These are phyloP conservation scores for Diacarnus erythraeanus DNA, from an alignment of 37 sponge, comb jelly and placozoan species.

Conservation along the genomic window DNA sequence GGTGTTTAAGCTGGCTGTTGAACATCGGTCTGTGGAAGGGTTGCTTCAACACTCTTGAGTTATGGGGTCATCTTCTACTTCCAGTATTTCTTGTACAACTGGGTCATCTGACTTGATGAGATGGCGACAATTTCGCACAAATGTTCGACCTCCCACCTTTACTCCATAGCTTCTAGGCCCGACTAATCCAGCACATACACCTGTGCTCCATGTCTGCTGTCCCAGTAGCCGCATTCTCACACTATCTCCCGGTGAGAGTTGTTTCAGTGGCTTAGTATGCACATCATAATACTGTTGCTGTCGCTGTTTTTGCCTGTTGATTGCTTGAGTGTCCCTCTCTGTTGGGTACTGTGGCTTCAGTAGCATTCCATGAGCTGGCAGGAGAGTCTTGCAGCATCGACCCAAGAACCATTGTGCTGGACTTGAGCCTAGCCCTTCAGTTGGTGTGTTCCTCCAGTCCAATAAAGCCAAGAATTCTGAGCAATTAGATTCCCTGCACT, in stretches of 20 bases:
- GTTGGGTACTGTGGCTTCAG: slow-evolving; percentile 13
- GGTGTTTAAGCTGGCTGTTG: no score
- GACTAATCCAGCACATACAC: slow-evolving; percentile 21
- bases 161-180: slow-evolving; percentile 41
- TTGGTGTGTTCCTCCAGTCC: slow-evolving; percentile 45
- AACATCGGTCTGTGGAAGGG: no score
- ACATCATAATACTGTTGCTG: slow-evolving; percentile 38
- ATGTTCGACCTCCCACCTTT: slow-evolving; percentile 26
- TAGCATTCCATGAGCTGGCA: slow-evolving; percentile 13
- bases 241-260: slow-evolving; percentile 31
- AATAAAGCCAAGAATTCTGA: slow-evolving; percentile 48
- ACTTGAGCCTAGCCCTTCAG: slow-evolving; percentile 24
- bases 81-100: not conserved
- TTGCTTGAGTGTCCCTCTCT: slow-evolving; percentile 5
- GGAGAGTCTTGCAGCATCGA: slow-evolving; percentile 15
- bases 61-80: slow-evolving; percentile 2
- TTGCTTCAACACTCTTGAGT: no score
- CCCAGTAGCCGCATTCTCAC: slow-evolving; percentile 44
- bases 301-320: slow-evolving; percentile 23
- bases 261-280: no score
- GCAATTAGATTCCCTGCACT: no score
- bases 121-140: slow-evolving; percentile 32
- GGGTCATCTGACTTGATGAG: slow-evolving; percentile 19
- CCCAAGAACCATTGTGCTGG: slow-evolving; percentile 46
- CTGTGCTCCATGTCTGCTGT: slow-evolving; percentile 28